phyloP scores from a whole-genome alignment of 2,797 vertebrate genomes.

The Gallinago nigripennis region DNA sequence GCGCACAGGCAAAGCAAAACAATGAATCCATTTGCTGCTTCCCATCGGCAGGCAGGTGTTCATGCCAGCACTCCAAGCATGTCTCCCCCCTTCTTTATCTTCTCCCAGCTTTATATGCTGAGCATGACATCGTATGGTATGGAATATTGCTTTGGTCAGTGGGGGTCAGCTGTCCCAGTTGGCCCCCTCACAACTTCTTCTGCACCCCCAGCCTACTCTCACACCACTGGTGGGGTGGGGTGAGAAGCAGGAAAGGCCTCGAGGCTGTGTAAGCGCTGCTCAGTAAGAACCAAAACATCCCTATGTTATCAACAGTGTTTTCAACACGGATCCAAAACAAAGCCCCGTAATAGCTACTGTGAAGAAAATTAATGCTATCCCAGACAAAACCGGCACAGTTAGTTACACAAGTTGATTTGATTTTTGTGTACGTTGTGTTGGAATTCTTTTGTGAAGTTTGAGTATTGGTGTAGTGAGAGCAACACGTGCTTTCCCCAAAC shows the following conservation, averaged over 20 bases:
- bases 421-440: neutral
- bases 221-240: too few species aligned
- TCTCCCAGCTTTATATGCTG: neutral
- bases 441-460: neutral
- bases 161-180: neutral
- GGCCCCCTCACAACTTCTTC: neutral
- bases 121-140: neutral
- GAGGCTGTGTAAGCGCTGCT: neutral
- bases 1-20: neutral
- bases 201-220: neutral
- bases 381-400: neutral
- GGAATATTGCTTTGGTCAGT: neutral
- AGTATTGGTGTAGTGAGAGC: neutral
- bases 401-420: neutral
- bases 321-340: neutral
- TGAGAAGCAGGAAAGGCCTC: neutral
- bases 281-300: neutral
- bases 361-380: neutral
- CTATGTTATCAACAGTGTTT: neutral
- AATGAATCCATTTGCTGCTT: neutral
- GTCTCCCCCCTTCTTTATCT: neutral
- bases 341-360: neutral
- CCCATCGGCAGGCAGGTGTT: neutral
- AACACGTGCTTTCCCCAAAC: neutral
- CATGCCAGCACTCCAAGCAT: too few species aligned